Base-by-base conservation (phyloP, 2,113 vertebrate species). In the Ardeotis arabs region DNA sequence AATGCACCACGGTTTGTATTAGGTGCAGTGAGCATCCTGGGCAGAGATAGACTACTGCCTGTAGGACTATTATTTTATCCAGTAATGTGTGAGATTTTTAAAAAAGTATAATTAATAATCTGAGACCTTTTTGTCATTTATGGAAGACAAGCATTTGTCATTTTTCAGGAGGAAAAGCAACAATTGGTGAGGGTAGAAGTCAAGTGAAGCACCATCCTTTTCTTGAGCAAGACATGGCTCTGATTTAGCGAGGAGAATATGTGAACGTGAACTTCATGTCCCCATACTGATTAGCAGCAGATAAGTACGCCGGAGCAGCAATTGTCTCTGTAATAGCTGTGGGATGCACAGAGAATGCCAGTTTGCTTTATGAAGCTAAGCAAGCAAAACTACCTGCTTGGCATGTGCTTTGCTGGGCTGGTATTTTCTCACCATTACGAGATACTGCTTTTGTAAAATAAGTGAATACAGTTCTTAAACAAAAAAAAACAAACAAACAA, bases 301-400 rank as follows among this genome's bases (percentile, higher is more conserved):
- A 85, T 50, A 29, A 62, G 20, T 20, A 11, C 17, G 58, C 17
- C 2, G 4, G 66, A 69, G 58, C 62, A 92, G 47, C 31, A 58
- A 0, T 64, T 68, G 35, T 62, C 64, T 49, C 74, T 58, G 10
- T 39, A 58, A 82, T 73, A 91, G 89, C 90, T 91, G 41, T 73
- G 80, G 62, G 89, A 66, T 89, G 58, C 80, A 66, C 8, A 14
- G 45, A 55, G 76, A 80, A 62, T 53, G 64, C 50, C 76, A 68
- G 60, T 82, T 80, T 47, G 18, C 69, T 69, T 92, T 67, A 52
- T 52, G 66, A 85, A 90, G 64, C 22, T 18, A 84, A 69, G 59
- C 1, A 41, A 92, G 60, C 44, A 86, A 77, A 94, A 56, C 64
- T 70, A 53, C 53, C 55, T 62, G 49, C 63, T 83, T 95, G 92